Evolutionary conservation across 1,140 invertebrate genomes (phyloP), one percentile per base, ranked within the genome.

Genomic region (Branchinecta lynchi): DNA sequence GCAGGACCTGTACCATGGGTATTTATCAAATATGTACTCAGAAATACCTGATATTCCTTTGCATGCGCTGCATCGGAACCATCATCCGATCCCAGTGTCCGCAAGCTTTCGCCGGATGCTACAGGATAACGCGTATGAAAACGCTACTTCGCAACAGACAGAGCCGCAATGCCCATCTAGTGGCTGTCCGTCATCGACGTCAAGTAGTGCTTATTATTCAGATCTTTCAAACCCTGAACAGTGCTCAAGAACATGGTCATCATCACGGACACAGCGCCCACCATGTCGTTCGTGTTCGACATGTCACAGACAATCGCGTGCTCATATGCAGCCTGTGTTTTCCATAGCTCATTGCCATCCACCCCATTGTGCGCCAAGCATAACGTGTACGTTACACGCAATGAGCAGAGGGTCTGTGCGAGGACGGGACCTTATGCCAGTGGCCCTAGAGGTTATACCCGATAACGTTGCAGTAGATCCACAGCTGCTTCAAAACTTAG

Each of bases 1-100:
- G 17, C 46, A 67, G 15, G 69, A 69, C 65, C 65, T 68, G 46
- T 70, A 66, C 45, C 43, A 45, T 8, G 68, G 44, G 3, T 75
- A 74, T 65, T 70, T 71, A 45, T 70, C 74, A 44, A 76, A 76
- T 68, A 76, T 74, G n/a, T 76, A 76, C 70, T 75, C 75, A 7
- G 75, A 76, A 66, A 75, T 76, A n/a, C 71, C 70, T n/a, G 75
- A 76, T 43, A 75, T 74, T 15, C 43, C 71, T 32, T 45, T 66
- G 70, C 66, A 65, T 3, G 3, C 69, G 7, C 32, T 43, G 15
- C 46, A 32, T n/a, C 15, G 9, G 15, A 20, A 12, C 65, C 17
- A 43, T 12, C 69, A 45, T 66, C 70, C 7, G 15, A 44, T 17
- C 15, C 70, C 72, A 45, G 32, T 66, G 21, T 43, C 72, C 43